Evolutionary conservation across 2,888 invertebrate species (phyloP), one percentile per base, ranked within the genome.

Genomic region (Epirrhoe alternata): DNA sequence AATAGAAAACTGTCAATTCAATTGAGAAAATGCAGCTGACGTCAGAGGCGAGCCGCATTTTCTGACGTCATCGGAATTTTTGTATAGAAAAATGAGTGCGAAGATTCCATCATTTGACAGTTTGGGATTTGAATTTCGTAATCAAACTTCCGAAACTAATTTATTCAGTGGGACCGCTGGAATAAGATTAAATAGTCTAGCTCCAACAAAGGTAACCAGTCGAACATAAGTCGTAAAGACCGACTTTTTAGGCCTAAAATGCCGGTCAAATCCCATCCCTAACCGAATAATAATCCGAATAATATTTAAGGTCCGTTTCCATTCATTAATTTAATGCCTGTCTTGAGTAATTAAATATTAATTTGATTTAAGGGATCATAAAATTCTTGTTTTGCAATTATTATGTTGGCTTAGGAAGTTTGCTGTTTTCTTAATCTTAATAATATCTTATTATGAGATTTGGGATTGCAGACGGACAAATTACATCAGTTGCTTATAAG

Each of bases 341-440:
- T 69, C 70, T 66, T 61, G 55, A 67, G 66, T 74, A 73, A 76
- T 76, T 75, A 75, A 76, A 75, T 76, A 74, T 71, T 74, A 74
- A 74, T 72, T 77, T 74, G 71, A 75, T 76, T 72, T 74, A 53
- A 60, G 72, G 70, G 67, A 74, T 76, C 73, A 71, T 74, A 70
- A 72, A 69, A 59, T 50, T 51, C 38, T 51, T 67, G 66, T 69
- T 72, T 70, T 42, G 38, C 38, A 42, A 42, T 42, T 42, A 42
- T 42, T 12, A 42, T 42, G 38, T 62, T 61, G 58, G 51, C 12
- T 52, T 33, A 54, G 12, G 38, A 42, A 42, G 38, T 42, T 42
- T 12, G 38, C 38, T 42, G 38, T 42, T 42, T 42, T 42, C 38
- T 42, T 42, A 42, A 42, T 42, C 38, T 10, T 42, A 42, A 42